These are phyloP conservation scores for Oriolus oriolus DNA, from an alignment of 2,113 vertebrate species.

Conservation along the genomic window DNA sequence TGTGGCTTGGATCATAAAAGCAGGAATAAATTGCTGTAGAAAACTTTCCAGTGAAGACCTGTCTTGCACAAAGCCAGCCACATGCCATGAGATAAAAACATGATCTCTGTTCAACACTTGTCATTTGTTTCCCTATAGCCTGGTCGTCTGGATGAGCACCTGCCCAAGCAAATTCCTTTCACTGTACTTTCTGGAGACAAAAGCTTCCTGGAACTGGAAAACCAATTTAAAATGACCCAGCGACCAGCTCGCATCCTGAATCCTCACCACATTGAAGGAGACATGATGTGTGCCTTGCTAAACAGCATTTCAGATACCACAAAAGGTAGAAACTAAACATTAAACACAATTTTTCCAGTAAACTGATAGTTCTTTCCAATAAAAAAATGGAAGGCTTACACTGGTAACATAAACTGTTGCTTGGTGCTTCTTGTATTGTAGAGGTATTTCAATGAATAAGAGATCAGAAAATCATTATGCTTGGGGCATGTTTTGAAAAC, in stretches of 20 bases:
- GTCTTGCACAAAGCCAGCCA: neutral
- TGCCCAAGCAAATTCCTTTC: conserved; percentile 83
- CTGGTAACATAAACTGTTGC: neutral
- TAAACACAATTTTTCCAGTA: neutral
- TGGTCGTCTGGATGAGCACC: conserved; percentile 77
- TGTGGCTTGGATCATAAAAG: neutral
- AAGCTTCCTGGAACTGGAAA: conserved; percentile 79
- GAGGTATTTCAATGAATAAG: neutral
- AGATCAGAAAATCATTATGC: neutral
- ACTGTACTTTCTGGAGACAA: conserved; percentile 82
- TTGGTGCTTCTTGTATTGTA: neutral
- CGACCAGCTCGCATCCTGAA: conserved; percentile 75
- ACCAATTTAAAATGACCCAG: conserved; percentile 80
- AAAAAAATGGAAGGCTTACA: conserved; percentile 26
- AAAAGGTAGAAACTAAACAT: conserved; percentile 73
- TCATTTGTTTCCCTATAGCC: conserved; percentile 60
- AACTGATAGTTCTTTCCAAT: neutral
- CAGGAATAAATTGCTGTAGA: neutral
- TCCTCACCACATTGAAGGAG: conserved; percentile 78
- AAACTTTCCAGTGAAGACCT: neutral
- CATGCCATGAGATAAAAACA: neutral
- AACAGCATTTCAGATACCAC: conserved; percentile 82
- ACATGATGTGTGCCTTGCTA: conserved; percentile 80
- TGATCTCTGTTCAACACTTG: neutral
- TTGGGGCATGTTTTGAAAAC: neutral